Percentiles rank a stretch among this genome's conserved stretches.
These are phyloP conservation scores for Pluvianellus socialis DNA, from an alignment of 2,113 vertebrate genomes.

Conservation along the genomic window DNA sequence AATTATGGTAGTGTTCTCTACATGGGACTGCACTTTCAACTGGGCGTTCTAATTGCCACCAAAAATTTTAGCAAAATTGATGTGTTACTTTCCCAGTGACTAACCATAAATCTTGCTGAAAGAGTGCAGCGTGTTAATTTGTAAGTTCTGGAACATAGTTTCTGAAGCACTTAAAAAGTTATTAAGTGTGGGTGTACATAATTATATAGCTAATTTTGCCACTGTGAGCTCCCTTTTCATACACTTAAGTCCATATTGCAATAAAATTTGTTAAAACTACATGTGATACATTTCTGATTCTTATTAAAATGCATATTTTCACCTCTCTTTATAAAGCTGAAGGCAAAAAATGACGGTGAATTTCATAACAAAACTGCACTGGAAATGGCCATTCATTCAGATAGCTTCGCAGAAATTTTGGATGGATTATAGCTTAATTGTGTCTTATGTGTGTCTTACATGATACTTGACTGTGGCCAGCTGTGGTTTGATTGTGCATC, in stretches of 20 bases:
- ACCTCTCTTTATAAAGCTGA: background rate
- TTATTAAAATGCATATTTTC: background rate
- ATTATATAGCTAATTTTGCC: background rate
- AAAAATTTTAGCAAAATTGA: background rate
- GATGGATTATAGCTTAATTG: background rate
- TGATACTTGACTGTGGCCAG: accelerated
- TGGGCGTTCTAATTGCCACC: background rate
- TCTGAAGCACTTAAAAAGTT: background rate
- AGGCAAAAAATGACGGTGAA: accelerated
- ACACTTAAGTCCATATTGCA: accelerated
- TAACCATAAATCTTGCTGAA: background rate
- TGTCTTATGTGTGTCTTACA: background rate
- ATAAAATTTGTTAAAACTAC: background rate
- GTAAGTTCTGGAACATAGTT: background rate
- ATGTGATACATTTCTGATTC: background rate
- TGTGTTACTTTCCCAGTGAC: background rate
- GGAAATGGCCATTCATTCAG: background rate
- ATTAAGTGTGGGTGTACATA: accelerated
- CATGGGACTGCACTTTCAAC: background rate
- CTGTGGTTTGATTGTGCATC: background rate
- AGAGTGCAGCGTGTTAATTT: background rate
- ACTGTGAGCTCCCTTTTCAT: background rate
- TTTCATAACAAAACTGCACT: background rate
- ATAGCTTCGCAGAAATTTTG: background rate
- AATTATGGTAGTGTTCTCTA: accelerated